A percentile compares a stretch with the other conserved stretches of the same genome.
These are phyloP conservation scores for Strix uralensis DNA, from an alignment of 2,113 vertebrate genomes.

Conservation along the genomic window DNA sequence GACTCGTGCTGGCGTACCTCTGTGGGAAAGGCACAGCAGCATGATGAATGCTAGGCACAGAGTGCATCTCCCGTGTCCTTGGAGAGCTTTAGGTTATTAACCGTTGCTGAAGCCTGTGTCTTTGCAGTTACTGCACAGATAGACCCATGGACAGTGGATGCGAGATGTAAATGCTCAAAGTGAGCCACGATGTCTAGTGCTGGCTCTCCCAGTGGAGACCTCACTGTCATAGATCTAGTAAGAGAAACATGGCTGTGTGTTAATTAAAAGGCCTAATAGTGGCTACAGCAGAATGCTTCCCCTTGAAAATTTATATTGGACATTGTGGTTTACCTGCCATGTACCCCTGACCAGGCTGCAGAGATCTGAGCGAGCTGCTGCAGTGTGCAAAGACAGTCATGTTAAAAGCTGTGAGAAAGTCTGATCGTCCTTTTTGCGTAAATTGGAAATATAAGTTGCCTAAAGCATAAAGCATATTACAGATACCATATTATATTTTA, in stretches of 20 bases:
- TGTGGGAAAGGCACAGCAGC: background rate
- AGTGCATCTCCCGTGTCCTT: fast-evolving
- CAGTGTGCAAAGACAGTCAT: background rate
- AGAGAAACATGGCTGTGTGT: background rate
- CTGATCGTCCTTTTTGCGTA: background rate
- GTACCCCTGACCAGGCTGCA: background rate
- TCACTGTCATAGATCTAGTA: background rate
- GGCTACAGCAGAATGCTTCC: background rate
- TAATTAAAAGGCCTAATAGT: background rate
- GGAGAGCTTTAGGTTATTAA: background rate
- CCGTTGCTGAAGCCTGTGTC: background rate
- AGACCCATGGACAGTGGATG: background rate
- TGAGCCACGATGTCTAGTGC: background rate
- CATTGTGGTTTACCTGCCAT: background rate
- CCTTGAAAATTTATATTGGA: background rate
- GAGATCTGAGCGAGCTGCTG: background rate
- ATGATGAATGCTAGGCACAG: background rate
- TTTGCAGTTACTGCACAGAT: background rate
- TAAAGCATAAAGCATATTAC: background rate
- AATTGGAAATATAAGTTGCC: background rate
- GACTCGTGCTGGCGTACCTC: background rate
- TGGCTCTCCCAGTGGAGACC: background rate
- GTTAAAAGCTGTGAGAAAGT: background rate
- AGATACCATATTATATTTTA: background rate
- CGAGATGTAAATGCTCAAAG: background rate